Base-by-base conservation (phyloP, 2,113 vertebrate species). In the Sigmodon hispidus region DNA sequence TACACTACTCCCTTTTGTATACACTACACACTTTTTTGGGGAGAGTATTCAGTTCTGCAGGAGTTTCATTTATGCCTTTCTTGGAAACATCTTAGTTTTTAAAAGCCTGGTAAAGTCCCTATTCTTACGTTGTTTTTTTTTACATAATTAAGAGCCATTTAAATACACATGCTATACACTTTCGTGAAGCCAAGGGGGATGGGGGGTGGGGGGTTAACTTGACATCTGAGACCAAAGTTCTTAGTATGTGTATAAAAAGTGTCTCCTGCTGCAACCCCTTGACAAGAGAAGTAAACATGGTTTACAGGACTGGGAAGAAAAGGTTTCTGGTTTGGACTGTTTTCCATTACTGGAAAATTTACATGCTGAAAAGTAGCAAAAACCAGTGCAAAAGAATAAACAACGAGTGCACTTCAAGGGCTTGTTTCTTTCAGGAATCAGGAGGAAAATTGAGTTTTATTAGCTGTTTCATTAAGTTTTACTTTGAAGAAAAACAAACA, bases 401-500 rank as follows among this genome's bases (percentile, higher is more conserved):
- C 95, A 96, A 96, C 70, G 98, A 96, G 76, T 95, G 40, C 75
- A 97, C 40, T 91, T 97, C 13, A 92, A 98, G 93, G 96, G 97
- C 73, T 97, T 98, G 87, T 81, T 98, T 97, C 95, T 98, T 96
- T 98, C 96, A 97, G 94, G 96, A 98, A 98, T 98, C 96, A 95
- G 94, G 97, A 98, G 98, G 97, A 98, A 98, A 98, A 94, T 65
- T 92, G 93, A 88, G 80, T 80, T 98, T 99, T 98, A 98, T 98
- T 98, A 98, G 98, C 98, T 98, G 98, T 98, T 99, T 98, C 98
- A 98, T 98, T 98, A 98, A 63, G 40, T 98, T 98, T 98, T 98
- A 97, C 97, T 98, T 98, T 97, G 97, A 98, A 98, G 96, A 98
- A 98, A 98, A 98, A 98, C 96, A 98, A 97, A 98, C 94, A 98